phyloP scores from a whole-genome alignment of 2,888 invertebrate species.

The Patella ulyssiponensis region DNA sequence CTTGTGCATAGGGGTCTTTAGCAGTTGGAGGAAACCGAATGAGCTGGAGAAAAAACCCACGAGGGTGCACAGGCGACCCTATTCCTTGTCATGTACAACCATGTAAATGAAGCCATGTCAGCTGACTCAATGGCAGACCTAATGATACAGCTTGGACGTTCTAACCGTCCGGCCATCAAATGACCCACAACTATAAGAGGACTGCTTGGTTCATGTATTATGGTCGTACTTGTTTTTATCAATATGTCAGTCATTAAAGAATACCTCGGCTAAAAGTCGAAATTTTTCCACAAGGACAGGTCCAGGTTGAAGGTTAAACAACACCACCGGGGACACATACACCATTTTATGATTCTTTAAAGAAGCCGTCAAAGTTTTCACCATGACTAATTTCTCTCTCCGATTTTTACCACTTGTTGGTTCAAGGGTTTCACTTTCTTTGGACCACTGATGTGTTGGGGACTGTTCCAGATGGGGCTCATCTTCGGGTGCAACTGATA shows the following conservation, averaged over 20 bases:
- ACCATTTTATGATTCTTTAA: conserved; percentile 48
- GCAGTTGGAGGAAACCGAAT: too few relatives aligned
- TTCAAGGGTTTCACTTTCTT: conserved; percentile 9
- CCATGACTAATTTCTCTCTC: conserved; percentile 39
- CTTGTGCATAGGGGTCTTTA: too few relatives aligned
- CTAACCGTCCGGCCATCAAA: too few relatives aligned
- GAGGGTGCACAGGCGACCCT: too few relatives aligned
- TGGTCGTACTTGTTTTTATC: too few relatives aligned
- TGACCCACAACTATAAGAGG: too few relatives aligned
- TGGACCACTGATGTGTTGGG: conserved; percentile 13
- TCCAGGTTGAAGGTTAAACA: conserved; percentile 56
- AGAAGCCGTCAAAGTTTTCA: conserved; percentile 54
- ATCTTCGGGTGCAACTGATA: conserved; percentile 38
- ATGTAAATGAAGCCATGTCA: too few relatives aligned
- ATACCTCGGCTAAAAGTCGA: conserved; percentile 37
- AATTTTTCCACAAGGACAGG: conserved; percentile 39
- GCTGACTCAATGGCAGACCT: too few relatives aligned
- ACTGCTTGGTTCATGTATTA: too few relatives aligned
- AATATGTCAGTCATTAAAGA: neutral
- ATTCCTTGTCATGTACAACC: too few relatives aligned
- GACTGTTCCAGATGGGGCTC: conserved; percentile 22
- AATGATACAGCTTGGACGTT: too few relatives aligned
- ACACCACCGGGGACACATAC: conserved; percentile 60
- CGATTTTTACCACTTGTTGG: conserved; percentile 11
- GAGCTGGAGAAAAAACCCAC: too few relatives aligned